phyloP scores from a whole-genome alignment of 2,888 invertebrate species.

The Lymantria dispar region DNA sequence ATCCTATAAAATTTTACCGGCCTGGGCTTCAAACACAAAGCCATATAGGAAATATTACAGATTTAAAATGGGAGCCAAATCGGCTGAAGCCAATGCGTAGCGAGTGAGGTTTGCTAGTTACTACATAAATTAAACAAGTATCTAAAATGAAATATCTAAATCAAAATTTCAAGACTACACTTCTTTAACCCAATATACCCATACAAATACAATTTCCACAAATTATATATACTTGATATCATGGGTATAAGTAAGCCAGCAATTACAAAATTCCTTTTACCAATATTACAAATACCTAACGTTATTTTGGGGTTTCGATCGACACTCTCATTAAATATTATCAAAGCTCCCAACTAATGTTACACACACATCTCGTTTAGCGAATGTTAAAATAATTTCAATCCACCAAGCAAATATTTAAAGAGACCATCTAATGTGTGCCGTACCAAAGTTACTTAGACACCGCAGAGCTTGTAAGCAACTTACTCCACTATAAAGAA shows the following conservation, averaged over 20 bases:
- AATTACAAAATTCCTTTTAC: background rate
- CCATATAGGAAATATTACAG: too few relatives aligned
- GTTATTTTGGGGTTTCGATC: conserved; percentile 3
- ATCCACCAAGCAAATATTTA: conserved; percentile 37
- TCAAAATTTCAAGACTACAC: too few relatives aligned
- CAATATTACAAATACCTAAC: background rate
- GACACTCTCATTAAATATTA: conserved; percentile 9
- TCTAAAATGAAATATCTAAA: too few relatives aligned
- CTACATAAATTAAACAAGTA: too few relatives aligned
- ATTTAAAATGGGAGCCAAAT: too few relatives aligned
- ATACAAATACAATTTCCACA: background rate
- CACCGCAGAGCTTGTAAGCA: conserved; percentile 34
- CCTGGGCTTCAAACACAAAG: too few relatives aligned
- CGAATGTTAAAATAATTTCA: conserved; percentile 32
- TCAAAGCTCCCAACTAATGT: conserved; percentile 21
- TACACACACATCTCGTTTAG: conserved; percentile 20
- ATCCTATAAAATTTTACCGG: too few relatives aligned
- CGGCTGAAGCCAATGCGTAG: too few relatives aligned
- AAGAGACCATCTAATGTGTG: conserved; percentile 39
- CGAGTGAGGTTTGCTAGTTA: too few relatives aligned
- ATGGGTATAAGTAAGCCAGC: background rate
- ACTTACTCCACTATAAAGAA: conserved; percentile 40
- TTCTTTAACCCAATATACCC: too few relatives aligned
- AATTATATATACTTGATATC: background rate
- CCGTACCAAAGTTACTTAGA: conserved; percentile 34